Evolutionary conservation across 2,113 vertebrate genomes (phyloP), one percentile per base, ranked within the genome.

Genomic region (Xenopus laevis): DNA sequence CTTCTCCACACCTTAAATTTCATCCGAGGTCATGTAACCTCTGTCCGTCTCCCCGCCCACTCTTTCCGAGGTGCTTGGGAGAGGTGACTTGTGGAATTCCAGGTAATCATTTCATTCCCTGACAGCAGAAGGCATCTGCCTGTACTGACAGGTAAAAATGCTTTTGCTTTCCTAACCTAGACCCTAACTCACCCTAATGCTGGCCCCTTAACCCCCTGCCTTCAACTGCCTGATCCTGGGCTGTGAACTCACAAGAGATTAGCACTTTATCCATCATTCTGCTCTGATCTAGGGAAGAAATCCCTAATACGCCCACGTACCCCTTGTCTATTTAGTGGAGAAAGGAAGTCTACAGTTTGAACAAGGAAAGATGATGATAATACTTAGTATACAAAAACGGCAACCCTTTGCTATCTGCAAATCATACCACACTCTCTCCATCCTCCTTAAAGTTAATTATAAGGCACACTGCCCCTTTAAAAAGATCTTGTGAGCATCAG

Each of bases 41-140:
- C 20, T 76, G 73, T 61, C 59, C 59, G 10, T 40, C 16, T 62
- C 55, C 23, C 72, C 66, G 20, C 66, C 73, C 73, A 13, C 1
- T 23, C 73, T 52, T 69, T 69, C 57, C 65, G 23, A 62, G 72
- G 55, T 74, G 64, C 58, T 55, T 64, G 33, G 52, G 53, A 66
- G 65, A 61, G 57, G 15, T 18, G 65, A 45, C 44, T 27, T 68
- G 6, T 63, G 66, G 66, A 76, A 76, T 76, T 40, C 47, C 59
- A 76, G 47, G 59, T 53, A 57, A 55, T 76, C 30, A 69, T 55
- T 45, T 55, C 18, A 46, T 40, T 69, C 30, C 27, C 65, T 45
- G 57, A 27, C 57, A 66, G 15, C 18, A 12, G 45, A 15, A 53
- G 58, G 55, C 18, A 45, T 9, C 46, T 10, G 15, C 73, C 30